Evolutionary conservation across 2,797 vertebrate species (phyloP).

Genomic region (Sarcoramphus papa): DNA sequence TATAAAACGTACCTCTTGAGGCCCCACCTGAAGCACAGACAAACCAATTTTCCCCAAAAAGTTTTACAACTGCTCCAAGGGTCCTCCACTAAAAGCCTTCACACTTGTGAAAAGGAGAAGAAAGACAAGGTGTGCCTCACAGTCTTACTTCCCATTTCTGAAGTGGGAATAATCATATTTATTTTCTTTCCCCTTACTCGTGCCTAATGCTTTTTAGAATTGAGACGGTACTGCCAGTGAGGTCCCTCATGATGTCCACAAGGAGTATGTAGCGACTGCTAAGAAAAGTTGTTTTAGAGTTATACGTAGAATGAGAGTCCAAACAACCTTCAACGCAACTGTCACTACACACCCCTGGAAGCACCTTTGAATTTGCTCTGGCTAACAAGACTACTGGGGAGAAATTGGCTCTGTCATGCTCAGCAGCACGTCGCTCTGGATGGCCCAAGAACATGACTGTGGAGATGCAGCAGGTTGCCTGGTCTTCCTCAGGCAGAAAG

Average conservation of each 20-base stretch:
- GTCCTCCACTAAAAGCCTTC: background rate
- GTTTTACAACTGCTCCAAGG: background rate
- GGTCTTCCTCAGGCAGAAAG: background rate
- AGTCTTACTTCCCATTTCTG: background rate
- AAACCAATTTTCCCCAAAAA: background rate
- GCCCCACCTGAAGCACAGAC: background rate
- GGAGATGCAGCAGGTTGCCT: background rate
- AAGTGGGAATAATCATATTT: background rate
- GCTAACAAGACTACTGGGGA: background rate
- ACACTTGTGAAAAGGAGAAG: background rate
- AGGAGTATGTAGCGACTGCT: background rate
- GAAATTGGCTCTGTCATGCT: background rate
- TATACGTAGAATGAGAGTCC: rapidly evolving
- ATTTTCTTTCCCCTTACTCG: background rate
- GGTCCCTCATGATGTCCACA: background rate
- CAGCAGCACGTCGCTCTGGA: background rate
- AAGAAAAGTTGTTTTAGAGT: background rate
- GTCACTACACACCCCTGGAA: background rate
- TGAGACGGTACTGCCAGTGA: background rate
- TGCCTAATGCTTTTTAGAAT: background rate
- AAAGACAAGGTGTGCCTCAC: background rate
- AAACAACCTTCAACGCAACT: background rate
- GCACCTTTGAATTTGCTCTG: background rate
- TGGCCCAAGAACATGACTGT: background rate
- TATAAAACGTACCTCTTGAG: background rate